Percentiles rank a stretch among this genome's conserved stretches.
phyloP scores from a whole-genome alignment of 2,113 vertebrate species.

The Pygoscelis adeliae region DNA sequence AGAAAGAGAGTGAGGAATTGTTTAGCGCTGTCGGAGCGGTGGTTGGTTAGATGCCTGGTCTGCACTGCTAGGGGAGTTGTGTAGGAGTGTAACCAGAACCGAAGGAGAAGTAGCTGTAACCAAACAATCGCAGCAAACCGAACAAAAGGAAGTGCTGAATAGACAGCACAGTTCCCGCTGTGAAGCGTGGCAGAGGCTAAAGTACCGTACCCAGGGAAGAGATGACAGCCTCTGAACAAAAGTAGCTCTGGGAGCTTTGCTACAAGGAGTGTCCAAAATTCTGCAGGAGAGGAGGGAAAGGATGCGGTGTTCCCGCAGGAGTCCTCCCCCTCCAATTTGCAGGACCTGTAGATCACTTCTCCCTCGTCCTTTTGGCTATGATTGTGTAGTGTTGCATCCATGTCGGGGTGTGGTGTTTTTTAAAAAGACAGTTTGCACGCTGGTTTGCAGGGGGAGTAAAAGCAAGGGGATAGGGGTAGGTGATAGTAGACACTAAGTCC shows the following conservation, averaged over 20 bases:
- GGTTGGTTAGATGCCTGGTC: background rate
- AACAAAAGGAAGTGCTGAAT: background rate
- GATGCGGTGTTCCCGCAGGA: background rate
- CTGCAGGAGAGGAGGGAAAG: background rate
- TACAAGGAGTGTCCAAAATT: background rate
- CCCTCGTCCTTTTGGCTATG: background rate
- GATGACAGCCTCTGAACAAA: background rate
- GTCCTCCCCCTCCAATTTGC: background rate
- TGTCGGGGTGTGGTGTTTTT: background rate
- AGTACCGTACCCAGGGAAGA: background rate
- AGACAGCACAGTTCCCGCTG: background rate
- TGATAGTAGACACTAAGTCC: background rate
- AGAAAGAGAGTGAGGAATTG: background rate
- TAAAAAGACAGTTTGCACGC: background rate
- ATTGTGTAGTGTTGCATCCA: background rate
- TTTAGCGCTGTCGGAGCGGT: fast-evolving
- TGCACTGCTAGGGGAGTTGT: background rate
- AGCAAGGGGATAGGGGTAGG: background rate
- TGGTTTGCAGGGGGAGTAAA: background rate
- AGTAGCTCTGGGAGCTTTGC: background rate
- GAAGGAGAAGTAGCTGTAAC: background rate
- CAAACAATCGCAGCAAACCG: background rate
- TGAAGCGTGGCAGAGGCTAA: background rate
- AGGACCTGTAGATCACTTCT: background rate
- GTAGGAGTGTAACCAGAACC: background rate